Percentiles rank a stretch among this genome's conserved stretches.
Evolutionary conservation across 2,113 vertebrate species (phyloP).

Genomic region (Thryonomys swinderianus): DNA sequence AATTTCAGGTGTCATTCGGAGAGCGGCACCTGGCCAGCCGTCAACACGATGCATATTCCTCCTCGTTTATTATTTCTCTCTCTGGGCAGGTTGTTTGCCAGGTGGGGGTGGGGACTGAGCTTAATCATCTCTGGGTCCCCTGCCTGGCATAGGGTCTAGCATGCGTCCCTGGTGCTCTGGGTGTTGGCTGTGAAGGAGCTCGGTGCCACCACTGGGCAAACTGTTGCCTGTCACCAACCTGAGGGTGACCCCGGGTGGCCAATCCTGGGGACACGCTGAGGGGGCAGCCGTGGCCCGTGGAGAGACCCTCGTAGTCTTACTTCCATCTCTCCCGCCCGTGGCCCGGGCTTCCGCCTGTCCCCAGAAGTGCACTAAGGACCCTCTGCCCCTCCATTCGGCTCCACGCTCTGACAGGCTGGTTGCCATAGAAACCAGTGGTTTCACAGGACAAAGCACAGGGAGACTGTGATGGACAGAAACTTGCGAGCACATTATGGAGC

Average conservation of each 20-base stretch:
- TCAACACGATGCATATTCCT: not conserved
- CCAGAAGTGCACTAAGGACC: not conserved
- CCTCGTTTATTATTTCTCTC: not conserved
- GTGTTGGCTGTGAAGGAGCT: not conserved
- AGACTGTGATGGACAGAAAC: conserved; percentile 55
- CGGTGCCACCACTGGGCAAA: not conserved
- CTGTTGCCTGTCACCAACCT: rapidly evolving
- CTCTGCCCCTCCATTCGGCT: not conserved
- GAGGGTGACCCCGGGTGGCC: rapidly evolving
- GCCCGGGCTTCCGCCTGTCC: not conserved
- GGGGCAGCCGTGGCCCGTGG: rapidly evolving
- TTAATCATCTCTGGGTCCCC: not conserved
- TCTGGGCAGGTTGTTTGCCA: not conserved
- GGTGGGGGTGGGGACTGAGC: not conserved
- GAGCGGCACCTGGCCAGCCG: not conserved
- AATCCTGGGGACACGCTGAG: not conserved
- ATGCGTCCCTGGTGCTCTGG: not conserved
- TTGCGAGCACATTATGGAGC: not conserved
- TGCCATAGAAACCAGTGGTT: conserved; percentile 75
- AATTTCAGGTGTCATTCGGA: not conserved
- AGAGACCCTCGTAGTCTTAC: not conserved
- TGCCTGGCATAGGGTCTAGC: not conserved
- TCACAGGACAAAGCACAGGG: conserved; percentile 56
- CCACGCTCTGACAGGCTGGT: conserved; percentile 44
- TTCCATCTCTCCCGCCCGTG: not conserved